A percentile compares a stretch with the other conserved stretches of the same genome.
These are phyloP conservation scores for Lepisosteus osseus DNA, from an alignment of 2,113 vertebrate species.

Conservation along the genomic window DNA sequence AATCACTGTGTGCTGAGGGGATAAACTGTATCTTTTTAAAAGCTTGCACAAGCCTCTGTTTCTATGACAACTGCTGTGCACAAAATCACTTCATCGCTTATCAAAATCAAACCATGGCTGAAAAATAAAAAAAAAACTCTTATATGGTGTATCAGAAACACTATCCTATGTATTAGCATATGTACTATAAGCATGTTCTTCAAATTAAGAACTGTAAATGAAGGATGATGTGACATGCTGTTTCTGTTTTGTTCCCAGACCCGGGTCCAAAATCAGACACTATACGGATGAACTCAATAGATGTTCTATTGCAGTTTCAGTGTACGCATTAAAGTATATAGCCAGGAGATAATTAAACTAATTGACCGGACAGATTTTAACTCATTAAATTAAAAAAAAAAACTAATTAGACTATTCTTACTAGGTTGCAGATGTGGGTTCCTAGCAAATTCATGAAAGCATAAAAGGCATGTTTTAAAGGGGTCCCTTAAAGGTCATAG, in stretches of 20 bases:
- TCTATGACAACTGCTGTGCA: conserved; percentile 76
- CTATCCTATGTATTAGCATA: conserved; percentile 34
- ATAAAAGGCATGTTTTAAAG: neutral
- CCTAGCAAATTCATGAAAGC: neutral
- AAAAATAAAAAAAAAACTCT: conserved; percentile 34
- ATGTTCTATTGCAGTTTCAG: too few relatives aligned
- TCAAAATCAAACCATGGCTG: conserved; percentile 70
- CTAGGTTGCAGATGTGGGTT: neutral
- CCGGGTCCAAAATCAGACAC: too few relatives aligned
- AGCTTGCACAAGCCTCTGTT: conserved; percentile 66
- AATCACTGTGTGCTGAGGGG: conserved; percentile 76
- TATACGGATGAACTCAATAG: too few relatives aligned
- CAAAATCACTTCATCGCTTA: conserved; percentile 75
- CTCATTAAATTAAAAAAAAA: too few relatives aligned
- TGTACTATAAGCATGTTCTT: neutral
- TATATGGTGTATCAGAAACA: conserved; percentile 37
- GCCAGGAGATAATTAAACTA: too few relatives aligned
- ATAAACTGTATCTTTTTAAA: conserved; percentile 73
- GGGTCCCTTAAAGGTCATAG: neutral
- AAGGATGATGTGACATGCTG: neutral
- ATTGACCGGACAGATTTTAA: too few relatives aligned
- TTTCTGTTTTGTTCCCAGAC: neutral
- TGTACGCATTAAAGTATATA: too few relatives aligned
- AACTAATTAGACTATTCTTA: too few relatives aligned
- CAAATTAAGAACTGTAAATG: neutral